Evolutionary conservation across 2,113 vertebrate species (phyloP), one percentile per base, ranked within the genome.

Genomic region (Columba livia): DNA sequence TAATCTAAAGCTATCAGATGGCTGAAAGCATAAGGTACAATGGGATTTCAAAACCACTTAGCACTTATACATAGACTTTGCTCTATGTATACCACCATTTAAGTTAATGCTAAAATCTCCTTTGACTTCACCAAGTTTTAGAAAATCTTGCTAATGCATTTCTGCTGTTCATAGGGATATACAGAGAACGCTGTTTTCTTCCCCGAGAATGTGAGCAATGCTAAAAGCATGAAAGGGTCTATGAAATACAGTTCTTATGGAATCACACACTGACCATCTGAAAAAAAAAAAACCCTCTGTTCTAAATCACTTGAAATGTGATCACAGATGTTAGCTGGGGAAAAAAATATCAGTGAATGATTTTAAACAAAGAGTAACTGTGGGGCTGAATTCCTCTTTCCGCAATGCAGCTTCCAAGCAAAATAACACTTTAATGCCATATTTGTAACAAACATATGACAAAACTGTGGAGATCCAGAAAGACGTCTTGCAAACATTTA

Each of bases 341-440:
- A 85, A 57, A 28, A 53, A 40, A 26, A 72, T 34, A 44, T 54
- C 29, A 58, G 5, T 5, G 53, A 57, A 89, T 19, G 8, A 57
- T 79, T 92, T 94, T 74, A 84, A 93, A 86, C 56, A 86, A 88
- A 85, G 36, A 78, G 38, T 24, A 82, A 77, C 58, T 94, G 51
- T 72, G 60, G 42, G 53, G 57, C n/a, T 82, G 73, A 93, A 89
- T 42, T 15, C 58, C 66, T 89, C 70, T 25, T 80, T 70, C 51
- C 57, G 16, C 34, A 83, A 15, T 4, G 23, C 60, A 71, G 42
- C 44, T 89, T 80, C n/a, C n/a, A 77, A 77, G 67, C 42, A 66
- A 20, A 79, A 2, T 10, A 89, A 56, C n/a, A 36, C 87, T 78
- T 90, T 16, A 81, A 84, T 36, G 61, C 50, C 21, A 32, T 25